phyloP scores from a whole-genome alignment of 2,888 invertebrate species.

The Sarcophaga carnaria region DNA sequence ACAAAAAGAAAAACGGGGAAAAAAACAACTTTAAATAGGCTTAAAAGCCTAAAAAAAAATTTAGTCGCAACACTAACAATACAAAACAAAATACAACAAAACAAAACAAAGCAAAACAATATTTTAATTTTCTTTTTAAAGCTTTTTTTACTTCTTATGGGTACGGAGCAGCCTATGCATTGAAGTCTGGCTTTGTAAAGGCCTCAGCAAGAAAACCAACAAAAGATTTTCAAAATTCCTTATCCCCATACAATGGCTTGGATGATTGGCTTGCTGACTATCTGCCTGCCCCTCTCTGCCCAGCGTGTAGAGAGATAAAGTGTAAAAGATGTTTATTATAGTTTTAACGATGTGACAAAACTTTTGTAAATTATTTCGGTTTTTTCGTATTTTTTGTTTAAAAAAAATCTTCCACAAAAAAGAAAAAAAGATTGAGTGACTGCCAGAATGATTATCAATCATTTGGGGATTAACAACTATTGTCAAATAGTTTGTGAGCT shows the following conservation, averaged over 20 bases:
- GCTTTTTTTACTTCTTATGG: background rate
- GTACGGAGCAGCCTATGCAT: background rate
- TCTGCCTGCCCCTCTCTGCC: background rate
- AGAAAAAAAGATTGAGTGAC: slow-evolving; percentile 43
- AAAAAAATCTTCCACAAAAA: background rate
- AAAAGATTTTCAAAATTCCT: background rate
- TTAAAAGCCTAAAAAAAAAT: slow-evolving; percentile 35
- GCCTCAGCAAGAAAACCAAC: background rate
- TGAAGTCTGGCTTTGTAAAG: background rate
- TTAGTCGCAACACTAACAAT: background rate
- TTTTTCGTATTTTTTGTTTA: background rate
- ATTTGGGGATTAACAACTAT: slow-evolving; percentile 66
- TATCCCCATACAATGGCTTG: background rate
- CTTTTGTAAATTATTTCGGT: slow-evolving; percentile 26
- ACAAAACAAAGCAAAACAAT: background rate
- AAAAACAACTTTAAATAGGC: slow-evolving; percentile 49
- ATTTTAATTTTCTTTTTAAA: slow-evolving; percentile 15
- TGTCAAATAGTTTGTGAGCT: slow-evolving; percentile 67
- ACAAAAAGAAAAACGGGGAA: background rate
- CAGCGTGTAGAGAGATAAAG: background rate
- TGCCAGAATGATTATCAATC: slow-evolving; percentile 64
- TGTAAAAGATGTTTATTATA: slow-evolving; percentile 17
- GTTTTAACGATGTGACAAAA: slow-evolving; percentile 65
- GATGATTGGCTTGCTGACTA: background rate
- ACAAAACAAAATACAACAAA: background rate